phyloP scores from a whole-genome alignment of 2,888 invertebrate species.

The Palloptera scutellata region DNA sequence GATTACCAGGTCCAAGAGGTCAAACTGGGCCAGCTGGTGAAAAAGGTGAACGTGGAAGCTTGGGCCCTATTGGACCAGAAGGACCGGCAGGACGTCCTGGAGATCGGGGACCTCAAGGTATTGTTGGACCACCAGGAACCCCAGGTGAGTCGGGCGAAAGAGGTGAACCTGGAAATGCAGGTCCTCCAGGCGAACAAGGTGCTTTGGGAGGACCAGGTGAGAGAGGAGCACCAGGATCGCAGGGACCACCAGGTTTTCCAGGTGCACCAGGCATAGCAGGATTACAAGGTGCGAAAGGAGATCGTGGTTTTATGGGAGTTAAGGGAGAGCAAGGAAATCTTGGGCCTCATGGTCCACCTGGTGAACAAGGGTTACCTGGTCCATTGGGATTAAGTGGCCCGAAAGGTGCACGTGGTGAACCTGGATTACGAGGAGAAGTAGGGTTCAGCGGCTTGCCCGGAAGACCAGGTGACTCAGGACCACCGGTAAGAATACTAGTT shows the following conservation, averaged over 20 bases:
- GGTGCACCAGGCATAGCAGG: conserved; percentile 76
- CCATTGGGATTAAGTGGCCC: conserved; percentile 71
- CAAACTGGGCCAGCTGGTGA: conserved; percentile 71
- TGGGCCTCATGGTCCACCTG: conserved; percentile 68
- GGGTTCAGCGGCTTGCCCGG: conserved; percentile 82
- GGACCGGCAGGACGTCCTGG: conserved; percentile 75
- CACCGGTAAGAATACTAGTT: conserved; percentile 68
- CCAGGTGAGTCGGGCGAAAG: conserved; percentile 84
- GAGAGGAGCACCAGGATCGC: conserved; percentile 75
- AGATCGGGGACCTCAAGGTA: conserved; percentile 81
- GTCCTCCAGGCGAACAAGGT: conserved; percentile 75
- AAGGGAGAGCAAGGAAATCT: conserved; percentile 79
- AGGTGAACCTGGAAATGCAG: conserved; percentile 79
- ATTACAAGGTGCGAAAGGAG: conserved; percentile 76
- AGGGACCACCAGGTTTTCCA: conserved; percentile 74
- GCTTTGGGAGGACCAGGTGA: conserved; percentile 80
- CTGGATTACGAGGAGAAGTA: conserved; percentile 77
- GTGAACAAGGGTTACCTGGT: conserved; percentile 67
- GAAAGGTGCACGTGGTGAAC: conserved; percentile 79
- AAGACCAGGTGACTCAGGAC: conserved; percentile 78
- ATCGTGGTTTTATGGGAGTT: conserved; percentile 73
- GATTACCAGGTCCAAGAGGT: conserved; percentile 77
- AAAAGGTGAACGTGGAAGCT: conserved; percentile 71
- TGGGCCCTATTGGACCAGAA: conserved; percentile 77
- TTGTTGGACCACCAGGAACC: conserved; percentile 76